Evolutionary conservation across 2,797 vertebrate genomes (phyloP).

Genomic region (Karalla daura): DNA sequence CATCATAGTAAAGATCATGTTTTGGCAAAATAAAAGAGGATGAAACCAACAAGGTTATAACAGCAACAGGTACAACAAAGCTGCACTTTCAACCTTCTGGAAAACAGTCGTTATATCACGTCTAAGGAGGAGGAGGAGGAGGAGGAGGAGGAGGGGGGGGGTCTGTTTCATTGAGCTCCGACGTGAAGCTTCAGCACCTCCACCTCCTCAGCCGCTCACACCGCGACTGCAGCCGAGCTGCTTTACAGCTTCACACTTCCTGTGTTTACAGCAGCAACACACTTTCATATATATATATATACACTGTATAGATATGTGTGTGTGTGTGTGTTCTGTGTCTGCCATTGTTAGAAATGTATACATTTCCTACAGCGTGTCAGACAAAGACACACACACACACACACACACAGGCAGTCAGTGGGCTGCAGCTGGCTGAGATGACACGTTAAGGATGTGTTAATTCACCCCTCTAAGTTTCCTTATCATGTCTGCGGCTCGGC

Average conservation of each 20-base stretch:
- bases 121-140: too few species aligned
- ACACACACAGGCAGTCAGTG: background rate
- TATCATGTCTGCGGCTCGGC: constrained; percentile 78
- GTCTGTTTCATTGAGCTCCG: too few species aligned
- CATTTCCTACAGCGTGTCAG: background rate
- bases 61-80: too few species aligned
- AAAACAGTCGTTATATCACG: too few species aligned
- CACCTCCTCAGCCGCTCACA: background rate
- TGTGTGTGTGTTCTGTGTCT: constrained; percentile 1
- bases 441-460: constrained; percentile 76
- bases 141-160: too few species aligned
- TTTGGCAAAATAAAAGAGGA: too few species aligned
- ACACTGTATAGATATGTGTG: background rate
- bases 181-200: too few species aligned
- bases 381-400: constrained; percentile 21
- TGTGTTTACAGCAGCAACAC: background rate
- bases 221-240: background rate
- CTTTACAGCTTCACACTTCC: background rate
- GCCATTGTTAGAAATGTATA: too few species aligned
- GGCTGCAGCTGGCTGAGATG: constrained; percentile 53
- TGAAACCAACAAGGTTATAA: too few species aligned
- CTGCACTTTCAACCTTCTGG: too few species aligned
- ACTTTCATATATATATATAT: too few species aligned
- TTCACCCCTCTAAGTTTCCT: constrained; percentile 75
- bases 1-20: too few species aligned